Conservation (phyloP, 1,140 invertebrate species). For the Ceratina japonica region DNA sequence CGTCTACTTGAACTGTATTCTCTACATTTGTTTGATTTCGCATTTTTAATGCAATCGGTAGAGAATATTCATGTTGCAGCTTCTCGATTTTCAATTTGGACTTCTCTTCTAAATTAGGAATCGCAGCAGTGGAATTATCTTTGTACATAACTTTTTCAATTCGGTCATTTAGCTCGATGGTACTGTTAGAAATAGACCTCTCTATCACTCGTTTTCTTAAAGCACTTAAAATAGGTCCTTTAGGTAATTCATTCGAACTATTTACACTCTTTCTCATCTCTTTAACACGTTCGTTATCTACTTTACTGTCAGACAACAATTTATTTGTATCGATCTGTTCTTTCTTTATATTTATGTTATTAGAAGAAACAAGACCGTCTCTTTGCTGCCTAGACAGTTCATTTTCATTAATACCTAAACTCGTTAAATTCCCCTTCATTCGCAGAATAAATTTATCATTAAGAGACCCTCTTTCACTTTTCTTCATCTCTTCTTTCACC, state of each 20-base stretch:
- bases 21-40: conserved; percentile 64
- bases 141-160: conserved; percentile 8
- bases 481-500: conserved; percentile 7
- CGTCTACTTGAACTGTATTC: background rate
- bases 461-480: conserved; percentile 13
- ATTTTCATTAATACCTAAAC: conserved; percentile 15
- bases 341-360: conserved; percentile 28
- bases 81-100: conserved; percentile 24
- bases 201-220: conserved; percentile 66
- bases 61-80: conserved; percentile 40
- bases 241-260: conserved; percentile 32
- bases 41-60: conserved; percentile 71
- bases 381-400: background rate
- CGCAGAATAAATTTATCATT: background rate
- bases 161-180: conserved; percentile 12
- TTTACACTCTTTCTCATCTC: conserved; percentile 27
- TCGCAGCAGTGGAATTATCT: conserved; percentile 18
- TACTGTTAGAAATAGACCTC: conserved; percentile 41
- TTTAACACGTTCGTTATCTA: conserved; percentile 10
- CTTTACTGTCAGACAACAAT: background rate
- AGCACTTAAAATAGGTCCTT: conserved; percentile 71
- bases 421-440: background rate
- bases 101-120: conserved; percentile 14
- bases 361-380: background rate
- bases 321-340: background rate